phyloP scores from a whole-genome alignment of 2,113 vertebrate species.

The Festucalex cinctus region DNA sequence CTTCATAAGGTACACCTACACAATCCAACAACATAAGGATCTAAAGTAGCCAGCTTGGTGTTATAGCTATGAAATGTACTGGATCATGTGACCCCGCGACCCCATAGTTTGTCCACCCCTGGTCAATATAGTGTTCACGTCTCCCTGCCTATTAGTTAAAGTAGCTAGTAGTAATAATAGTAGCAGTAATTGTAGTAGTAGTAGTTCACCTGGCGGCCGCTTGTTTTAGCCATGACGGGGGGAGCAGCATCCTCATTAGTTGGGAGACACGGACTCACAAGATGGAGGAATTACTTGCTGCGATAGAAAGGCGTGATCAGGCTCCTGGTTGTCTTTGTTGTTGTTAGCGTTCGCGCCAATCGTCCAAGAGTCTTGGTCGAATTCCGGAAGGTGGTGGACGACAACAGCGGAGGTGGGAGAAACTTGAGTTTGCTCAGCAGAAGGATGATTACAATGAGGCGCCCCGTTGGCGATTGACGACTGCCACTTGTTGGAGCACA shows the following conservation, averaged over 20 bases:
- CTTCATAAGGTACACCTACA: background rate
- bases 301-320: background rate
- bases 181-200: too few relatives aligned
- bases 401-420: background rate
- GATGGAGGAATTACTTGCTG: background rate
- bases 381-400: slow-evolving; percentile 46
- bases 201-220: background rate
- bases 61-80: too few relatives aligned
- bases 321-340: slow-evolving; percentile 8
- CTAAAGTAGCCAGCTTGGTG: too few relatives aligned
- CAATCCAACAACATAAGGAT: background rate
- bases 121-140: background rate
- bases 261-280: slow-evolving; percentile 1
- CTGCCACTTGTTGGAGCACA: slow-evolving; percentile 68
- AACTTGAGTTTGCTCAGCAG: slow-evolving; percentile 19
- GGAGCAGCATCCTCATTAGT: background rate
- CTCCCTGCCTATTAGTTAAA: background rate
- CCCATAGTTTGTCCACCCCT: too few relatives aligned
- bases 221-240: background rate
- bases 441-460: slow-evolving; percentile 1
- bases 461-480: slow-evolving; percentile 25
- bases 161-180: too few relatives aligned
- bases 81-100: background rate
- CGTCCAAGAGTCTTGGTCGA: slow-evolving; percentile 49
- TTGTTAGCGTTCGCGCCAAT: slow-evolving; percentile 31